phyloP scores from a whole-genome alignment of 2,113 vertebrate genomes.

The Callorhinus ursinus region DNA sequence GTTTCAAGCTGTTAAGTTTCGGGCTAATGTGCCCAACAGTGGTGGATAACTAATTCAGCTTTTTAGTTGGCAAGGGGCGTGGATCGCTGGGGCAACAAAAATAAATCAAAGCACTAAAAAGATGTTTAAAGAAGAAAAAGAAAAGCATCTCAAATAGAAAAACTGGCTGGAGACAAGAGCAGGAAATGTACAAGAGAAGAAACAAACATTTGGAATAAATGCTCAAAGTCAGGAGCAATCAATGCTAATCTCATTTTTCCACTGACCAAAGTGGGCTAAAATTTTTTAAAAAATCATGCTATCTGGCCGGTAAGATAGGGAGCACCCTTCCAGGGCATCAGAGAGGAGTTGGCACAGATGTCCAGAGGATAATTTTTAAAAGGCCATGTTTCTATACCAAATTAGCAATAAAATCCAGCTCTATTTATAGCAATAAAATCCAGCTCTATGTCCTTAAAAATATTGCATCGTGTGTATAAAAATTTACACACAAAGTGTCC shows the following conservation, averaged over 20 bases:
- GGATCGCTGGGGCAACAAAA: neutral
- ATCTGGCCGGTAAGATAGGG: no score
- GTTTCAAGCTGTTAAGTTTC: neutral
- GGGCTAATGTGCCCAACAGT: neutral
- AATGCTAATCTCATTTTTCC: neutral
- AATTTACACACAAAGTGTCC: neutral
- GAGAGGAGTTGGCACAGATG: neutral
- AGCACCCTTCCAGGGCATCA: neutral
- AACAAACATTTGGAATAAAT: conserved; percentile 19
- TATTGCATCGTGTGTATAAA: neutral
- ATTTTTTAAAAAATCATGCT: neutral
- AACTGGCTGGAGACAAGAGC: neutral
- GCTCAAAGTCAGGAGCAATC: neutral
- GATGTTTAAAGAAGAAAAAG: neutral
- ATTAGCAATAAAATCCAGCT: neutral
- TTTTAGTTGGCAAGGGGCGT: neutral
- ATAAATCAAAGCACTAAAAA: neutral
- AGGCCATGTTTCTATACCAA: neutral
- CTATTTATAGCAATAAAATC: neutral
- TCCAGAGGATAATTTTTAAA: neutral
- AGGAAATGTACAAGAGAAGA: neutral
- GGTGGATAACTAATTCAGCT: neutral
- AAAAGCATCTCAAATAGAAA: neutral
- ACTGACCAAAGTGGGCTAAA: neutral
- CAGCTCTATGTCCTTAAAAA: neutral